Base-by-base conservation (phyloP, 2,888 invertebrate species). In the Leucoptera coffeella region DNA sequence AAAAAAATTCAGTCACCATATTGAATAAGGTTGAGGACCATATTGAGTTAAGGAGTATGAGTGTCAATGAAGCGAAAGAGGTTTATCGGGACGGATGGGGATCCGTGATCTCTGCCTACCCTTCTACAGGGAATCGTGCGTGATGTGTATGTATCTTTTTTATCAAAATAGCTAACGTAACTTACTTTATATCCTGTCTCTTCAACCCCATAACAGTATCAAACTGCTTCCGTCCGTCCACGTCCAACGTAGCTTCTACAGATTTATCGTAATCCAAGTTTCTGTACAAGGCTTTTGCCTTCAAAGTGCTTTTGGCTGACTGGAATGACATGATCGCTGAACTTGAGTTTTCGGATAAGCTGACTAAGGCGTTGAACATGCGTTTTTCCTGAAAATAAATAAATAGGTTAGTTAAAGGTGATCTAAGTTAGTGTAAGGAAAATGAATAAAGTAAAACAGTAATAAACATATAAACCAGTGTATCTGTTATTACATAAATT, bases 261-360 rank as follows among this genome's bases (percentile, higher is more conserved):
- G 76, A 76, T 32, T 82, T 81, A 41, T 85, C 80, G 32, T 77
- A 71, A 0, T 77, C 77, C 14, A 80, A 72, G 42, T 83, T 82
- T 27, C 78, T 78, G 37, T 85, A 87, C 32, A 76, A 73, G 1
- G 85, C 88, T 34, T 79, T 75, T 0, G 86, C 86, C 25, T 78
- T 64, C 4, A 86, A 60, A 0, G 72, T 76, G 34, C 77, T 81
- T 12, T 77, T 74, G 2, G 78, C 77, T 2, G 85, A 84, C 36
- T 80, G 75, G 28, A 87, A 65, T 2, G 78, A 50, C 12, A 89
- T 50, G 0, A 80, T 33, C 0, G 71, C 72, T 0, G 54, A 53
- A 29, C 59, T 61, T 0, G 64, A 55, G 0, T 61, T 61, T 35
- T 60, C 57, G 1, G 64, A 55, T 4, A 61, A 34, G 13, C 42